Conservation (phyloP, 2,113 vertebrate species). For the Psilopogon haemacephalus region DNA sequence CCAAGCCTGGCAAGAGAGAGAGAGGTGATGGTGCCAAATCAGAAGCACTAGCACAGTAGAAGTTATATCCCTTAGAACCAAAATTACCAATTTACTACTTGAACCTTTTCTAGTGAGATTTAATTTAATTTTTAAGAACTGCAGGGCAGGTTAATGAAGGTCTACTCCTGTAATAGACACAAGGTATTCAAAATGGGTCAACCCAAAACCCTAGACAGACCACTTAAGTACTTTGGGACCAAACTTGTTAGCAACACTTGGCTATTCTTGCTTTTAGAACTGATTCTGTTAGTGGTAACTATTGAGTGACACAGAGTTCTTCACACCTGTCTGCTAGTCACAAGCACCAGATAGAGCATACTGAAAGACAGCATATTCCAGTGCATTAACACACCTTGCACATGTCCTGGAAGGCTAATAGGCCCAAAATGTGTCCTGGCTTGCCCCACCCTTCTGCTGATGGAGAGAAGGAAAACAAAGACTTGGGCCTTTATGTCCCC, state of each 20-base stretch:
- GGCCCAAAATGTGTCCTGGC: too few species aligned
- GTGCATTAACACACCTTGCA: neutral
- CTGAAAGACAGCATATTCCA: neutral
- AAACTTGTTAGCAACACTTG: neutral
- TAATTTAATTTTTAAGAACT: conserved; percentile 37
- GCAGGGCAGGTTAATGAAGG: conserved; percentile 56
- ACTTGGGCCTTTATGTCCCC: too few species aligned
- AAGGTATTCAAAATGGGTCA: conserved; percentile 42
- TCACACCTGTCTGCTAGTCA: neutral
- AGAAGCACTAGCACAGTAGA: neutral
- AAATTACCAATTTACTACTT: neutral
- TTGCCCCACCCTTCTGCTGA: too few species aligned
- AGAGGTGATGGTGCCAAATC: neutral
- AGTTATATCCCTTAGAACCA: neutral
- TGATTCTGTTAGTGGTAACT: neutral
- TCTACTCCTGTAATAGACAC: neutral
- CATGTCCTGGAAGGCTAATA: too few species aligned
- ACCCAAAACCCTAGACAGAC: neutral
- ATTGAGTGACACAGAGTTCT: neutral
- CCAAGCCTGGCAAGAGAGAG: neutral
- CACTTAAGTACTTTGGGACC: neutral
- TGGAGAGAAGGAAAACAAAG: too few species aligned
- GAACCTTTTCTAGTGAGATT: conserved; percentile 38
- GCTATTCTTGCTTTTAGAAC: neutral
- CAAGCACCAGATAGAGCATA: neutral